Percentiles rank a stretch among this genome's conserved stretches.
Evolutionary conservation across 2,888 invertebrate species (phyloP).

Genomic region (Cremastinae sp.): DNA sequence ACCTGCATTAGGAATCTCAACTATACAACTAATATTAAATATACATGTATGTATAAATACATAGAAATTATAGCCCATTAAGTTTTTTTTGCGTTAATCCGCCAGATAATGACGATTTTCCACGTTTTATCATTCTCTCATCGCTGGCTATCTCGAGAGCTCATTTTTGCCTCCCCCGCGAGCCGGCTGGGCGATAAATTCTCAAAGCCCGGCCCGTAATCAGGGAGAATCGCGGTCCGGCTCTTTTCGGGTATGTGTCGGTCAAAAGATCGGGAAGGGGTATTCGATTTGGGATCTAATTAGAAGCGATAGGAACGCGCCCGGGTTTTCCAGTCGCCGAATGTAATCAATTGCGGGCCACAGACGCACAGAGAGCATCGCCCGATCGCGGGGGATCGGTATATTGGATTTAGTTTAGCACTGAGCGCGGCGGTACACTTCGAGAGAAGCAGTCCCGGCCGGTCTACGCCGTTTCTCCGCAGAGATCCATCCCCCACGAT

Average conservation of each 20-base stretch:
- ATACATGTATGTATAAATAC: no score
- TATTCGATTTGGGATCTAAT: slow-evolving; percentile 8
- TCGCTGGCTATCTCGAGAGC: background rate
- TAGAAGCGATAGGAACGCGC: slow-evolving; percentile 11
- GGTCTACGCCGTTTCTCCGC: slow-evolving; percentile 22
- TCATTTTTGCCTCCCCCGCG: slow-evolving; percentile 1
- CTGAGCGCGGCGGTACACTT: slow-evolving; percentile 53
- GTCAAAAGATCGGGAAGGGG: background rate
- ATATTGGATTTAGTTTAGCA: slow-evolving; percentile 70
- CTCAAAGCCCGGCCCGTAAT: no score
- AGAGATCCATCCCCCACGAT: slow-evolving; percentile 48
- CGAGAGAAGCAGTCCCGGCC: slow-evolving; percentile 34
- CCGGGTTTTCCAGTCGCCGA: slow-evolving; percentile 39
- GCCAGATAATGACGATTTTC: slow-evolving; percentile 56
- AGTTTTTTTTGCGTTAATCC: background rate
- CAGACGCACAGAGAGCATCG: slow-evolving; percentile 55
- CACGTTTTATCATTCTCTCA: slow-evolving; percentile 55
- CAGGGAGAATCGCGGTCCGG: no score
- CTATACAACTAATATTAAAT: no score
- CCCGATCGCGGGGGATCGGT: slow-evolving; percentile 55
- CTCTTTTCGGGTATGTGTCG: no score
- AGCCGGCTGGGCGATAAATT: no score
- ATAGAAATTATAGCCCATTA: slow-evolving; percentile 32
- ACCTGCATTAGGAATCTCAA: slow-evolving; percentile 52
- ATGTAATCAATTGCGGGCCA: slow-evolving; percentile 67